Evolutionary conservation across 2,888 invertebrate genomes (phyloP), one percentile per base, ranked within the genome.

Genomic region (Cephus sareptanus): DNA sequence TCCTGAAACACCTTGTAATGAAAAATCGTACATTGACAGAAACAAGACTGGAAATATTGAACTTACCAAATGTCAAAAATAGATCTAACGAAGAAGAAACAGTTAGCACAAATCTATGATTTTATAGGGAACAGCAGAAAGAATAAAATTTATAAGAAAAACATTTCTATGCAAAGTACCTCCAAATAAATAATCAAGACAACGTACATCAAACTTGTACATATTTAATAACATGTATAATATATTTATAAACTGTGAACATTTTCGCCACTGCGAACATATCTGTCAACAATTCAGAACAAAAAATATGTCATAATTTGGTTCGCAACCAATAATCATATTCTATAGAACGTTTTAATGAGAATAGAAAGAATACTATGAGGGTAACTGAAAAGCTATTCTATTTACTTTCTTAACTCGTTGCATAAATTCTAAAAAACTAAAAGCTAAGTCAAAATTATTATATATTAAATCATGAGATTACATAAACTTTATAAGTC

Each of bases 1-100:
- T 83, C 34, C 76, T 88, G 30, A 83, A 81, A 74, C 82, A 83
- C 69, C 12, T 78, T 12, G 73, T 68, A 31, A 76, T 34, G 30
- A 35, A 34, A 31, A 78, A 73, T 73, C 56, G 34, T 30, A 23
- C 73, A 12, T 34, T 34, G 33, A 34, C 37, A 33, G 76, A 78
- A 23, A 76, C 76, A 30, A 75, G 71, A 73, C 75, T 78, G 76
- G 76, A 78, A 33, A 78, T 78, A 71, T 37, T 34, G 34, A 40
- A 76, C 75, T 34, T 71, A 35, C 11, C 76, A 23, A 76, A 76
- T 34, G n/a, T 34, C 30, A 68, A 15, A 23, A 69, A 35, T 23
- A 76, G 69, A 23, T 30, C 33, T 31, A 35, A n/a, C 23, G 73
- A 77, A 30, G 34, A 15, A 13, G 79, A 77, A 33, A 73, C 71